phyloP scores from a whole-genome alignment of 2,888 invertebrate genomes.

The Plagiodera versicolora region DNA sequence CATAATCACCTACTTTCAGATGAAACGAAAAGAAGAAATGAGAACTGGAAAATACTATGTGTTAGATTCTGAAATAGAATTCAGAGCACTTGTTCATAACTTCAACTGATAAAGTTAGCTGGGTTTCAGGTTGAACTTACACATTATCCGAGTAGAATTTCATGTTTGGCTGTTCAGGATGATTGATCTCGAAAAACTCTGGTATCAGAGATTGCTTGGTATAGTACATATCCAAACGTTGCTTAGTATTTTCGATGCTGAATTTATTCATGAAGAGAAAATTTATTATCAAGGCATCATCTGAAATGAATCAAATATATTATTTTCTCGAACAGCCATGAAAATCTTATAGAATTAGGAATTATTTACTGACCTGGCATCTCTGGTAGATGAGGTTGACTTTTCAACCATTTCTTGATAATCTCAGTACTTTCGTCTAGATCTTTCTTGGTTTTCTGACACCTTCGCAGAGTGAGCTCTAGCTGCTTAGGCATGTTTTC shows the following conservation, averaged over 20 bases:
- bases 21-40: no score
- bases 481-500: background rate
- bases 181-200: conserved; percentile 20
- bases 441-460: conserved; percentile 25
- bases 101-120: no score
- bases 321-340: no score
- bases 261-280: conserved; percentile 28
- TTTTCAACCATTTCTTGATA: conserved; percentile 38
- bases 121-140: conserved; percentile 19
- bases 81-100: no score
- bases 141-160: conserved; percentile 11
- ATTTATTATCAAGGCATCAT: conserved; percentile 17
- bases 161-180: conserved; percentile 13
- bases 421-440: conserved; percentile 33
- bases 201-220: conserved; percentile 17
- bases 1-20: no score
- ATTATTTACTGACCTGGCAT: conserved; percentile 33
- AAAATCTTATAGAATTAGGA: background rate
- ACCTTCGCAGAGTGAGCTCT: conserved; percentile 19
- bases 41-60: no score
- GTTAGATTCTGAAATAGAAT: no score
- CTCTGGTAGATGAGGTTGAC: conserved; percentile 43
- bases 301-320: conserved; percentile 8
- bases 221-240: conserved; percentile 25
- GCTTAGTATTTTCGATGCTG: conserved; percentile 15